Evolutionary conservation across 2,113 vertebrate genomes (phyloP), one percentile per base, ranked within the genome.

Genomic region (Chionodraco myersi): DNA sequence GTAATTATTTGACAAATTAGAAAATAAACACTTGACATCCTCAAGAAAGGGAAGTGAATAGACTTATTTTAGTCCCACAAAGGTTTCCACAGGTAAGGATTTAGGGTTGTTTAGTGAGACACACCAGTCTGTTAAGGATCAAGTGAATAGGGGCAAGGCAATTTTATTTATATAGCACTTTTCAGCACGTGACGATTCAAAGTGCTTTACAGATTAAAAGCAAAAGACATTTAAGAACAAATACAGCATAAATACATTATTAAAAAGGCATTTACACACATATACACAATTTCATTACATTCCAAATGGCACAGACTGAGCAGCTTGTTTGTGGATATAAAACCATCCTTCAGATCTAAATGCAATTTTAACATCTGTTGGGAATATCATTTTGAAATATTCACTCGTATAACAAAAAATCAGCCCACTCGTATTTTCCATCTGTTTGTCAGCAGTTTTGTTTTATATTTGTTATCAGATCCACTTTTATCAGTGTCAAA

Each of bases 101-200:
- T 80, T 59, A 66, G n/a, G 4, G 57, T 52, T 65, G 3, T 61
- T 68, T 21, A 34, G 21, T 52, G 52, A 51, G n/a, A 7, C 26
- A 52, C 48, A 62, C 45, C 57, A 70, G 34, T 6, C 21, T 47
- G 56, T 34, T 41, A 47, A 58, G 66, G 67, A 58, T 23, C 18
- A 49, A 14, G 16, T 51, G 41, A 62, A 11, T 5, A 16, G 45
- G 34, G 48, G 18, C 5, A 59, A 34, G 21, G 21, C 21, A 21
- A 21, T 1, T 21, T 21, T 21, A 21, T 21, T 21, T 21, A 21
- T 21, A 21, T 21, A 21, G 21, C n/a, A n/a, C n/a, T n/a, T n/a
- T n/a, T n/a, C n/a, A n/a, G n/a, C 21, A 21, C 21, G 21, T 21
- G 21, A 1, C 21, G 21, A 21, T 21, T 21, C 21, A 21, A 21